Base-by-base conservation (phyloP, 2,888 invertebrate genomes). In the Ormyrus pomaceus region DNA sequence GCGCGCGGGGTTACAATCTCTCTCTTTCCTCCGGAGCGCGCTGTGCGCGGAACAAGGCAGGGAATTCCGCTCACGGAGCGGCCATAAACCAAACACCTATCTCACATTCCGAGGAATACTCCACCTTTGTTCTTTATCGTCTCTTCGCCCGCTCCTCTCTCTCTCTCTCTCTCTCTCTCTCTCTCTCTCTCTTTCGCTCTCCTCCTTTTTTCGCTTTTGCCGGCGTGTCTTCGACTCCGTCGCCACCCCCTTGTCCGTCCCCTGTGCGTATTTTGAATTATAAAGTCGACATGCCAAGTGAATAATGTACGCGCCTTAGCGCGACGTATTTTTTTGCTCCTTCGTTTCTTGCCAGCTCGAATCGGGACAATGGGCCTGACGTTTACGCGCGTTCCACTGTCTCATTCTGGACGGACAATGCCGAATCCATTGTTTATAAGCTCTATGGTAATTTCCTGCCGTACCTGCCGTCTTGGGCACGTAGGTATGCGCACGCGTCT, bases 21-120 rank as follows among this genome's bases (percentile, higher is more conserved):
- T 6, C 53, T 13, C 19, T 34, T 2, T n/a, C 50, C n/a, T 45
- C 46, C 53, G 34, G 45, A 65, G 51, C 2, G 8, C 71, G 66
- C 55, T 65, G 70, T 58, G 72, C 79, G 56, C 72, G 82, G 79
- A 74, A 80, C 81, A 75, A 76, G 79, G 78, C 34, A 79, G 77
- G 71, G 83, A 83, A 85, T 86, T 86, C 85, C 77, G 76, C 83
- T 83, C 83, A 86, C 85, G 85, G 72, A 82, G 74, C 70, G 73
- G 75, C 83, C 83, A 85, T 86, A 86, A 86, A 86, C 82, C 83
- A 85, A 80, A 80, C 83, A 75, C 59, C 82, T 84, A 79, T 80
- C 83, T 79, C 76, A 81, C 82, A 78, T 83, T 83, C 79, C 81
- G 78, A 78, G 71, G 65, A 77, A 81, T 82, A 69, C 81, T 82